Base-by-base conservation (phyloP, 1,140 invertebrate genomes). In the Glomeris maerens region DNA sequence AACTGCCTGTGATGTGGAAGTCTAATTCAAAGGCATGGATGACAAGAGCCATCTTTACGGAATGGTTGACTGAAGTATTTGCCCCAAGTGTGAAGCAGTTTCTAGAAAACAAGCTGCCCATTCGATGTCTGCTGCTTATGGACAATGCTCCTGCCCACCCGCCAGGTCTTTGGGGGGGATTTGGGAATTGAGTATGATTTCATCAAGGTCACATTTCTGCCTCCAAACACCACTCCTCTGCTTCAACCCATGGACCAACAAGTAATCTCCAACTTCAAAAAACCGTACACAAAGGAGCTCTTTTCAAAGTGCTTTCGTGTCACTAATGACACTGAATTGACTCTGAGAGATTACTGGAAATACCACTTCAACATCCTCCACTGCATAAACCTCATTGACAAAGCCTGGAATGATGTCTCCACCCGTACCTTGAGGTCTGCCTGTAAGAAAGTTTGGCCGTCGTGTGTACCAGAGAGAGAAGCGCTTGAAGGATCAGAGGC, bases 21-120 rank as follows among this genome's bases (percentile, higher is more conserved):
- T 26, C 45, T 27, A 46, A 71, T 59, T 58, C 55, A 52, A 68
- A 66, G 56, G 62, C 63, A 17, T 70, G 62, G 64, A 59, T 72
- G 40, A 69, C 63, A 52, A 47, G 52, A 41, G 47, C 55, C 45
- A 48, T 55, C 39, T 56, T 56, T 38, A 49, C 22, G n/a, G 47
- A 56, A 3, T 55, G 54, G 52, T 28, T 55, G 3, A n/a, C 27
- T 31, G 47, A 54, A 55, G 45, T 55, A 14, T 55, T 55, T 41
- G 54, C 21, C 25, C 45, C 54, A 10, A 17, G 45, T 36, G 36
- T 55, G 28, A 55, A 55, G 28, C 48, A 50, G 46, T 60, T 55
- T 31, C 47, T 52, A 22, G 47, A 53, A 13, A 51, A 56, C n/a
- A 55, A 57, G 7, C 31, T 61, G n/a, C 49, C 47, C 21, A 45